phyloP scores from a whole-genome alignment of 2,797 vertebrate genomes.

The Sardinella longiceps region DNA sequence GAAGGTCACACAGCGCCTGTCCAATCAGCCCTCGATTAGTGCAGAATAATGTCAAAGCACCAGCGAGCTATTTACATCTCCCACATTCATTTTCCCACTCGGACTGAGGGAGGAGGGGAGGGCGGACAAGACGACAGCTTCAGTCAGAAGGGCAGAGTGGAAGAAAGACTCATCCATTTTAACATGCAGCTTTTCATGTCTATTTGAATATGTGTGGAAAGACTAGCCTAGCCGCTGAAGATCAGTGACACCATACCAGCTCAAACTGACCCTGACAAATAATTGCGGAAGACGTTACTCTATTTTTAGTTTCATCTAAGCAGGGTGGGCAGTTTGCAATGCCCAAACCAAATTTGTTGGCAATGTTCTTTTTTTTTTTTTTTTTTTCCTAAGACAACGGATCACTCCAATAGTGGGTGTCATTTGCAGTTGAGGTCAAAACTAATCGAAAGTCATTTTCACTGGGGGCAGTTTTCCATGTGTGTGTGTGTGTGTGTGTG shows the following conservation, averaged over 20 bases:
- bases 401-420: conserved; percentile 45
- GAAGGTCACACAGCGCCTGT: conserved; percentile 38
- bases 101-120: background rate
- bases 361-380: conserved; percentile 31
- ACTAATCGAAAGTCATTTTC: conserved; percentile 75
- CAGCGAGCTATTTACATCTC: conserved; percentile 49
- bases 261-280: conserved; percentile 31
- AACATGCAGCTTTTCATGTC: conserved; percentile 3
- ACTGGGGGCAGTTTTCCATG: conserved; percentile 71
- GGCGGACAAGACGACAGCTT: conserved; percentile 31
- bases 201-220: conserved; percentile 10
- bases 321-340: conserved; percentile 37
- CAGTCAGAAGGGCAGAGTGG: conserved; percentile 24
- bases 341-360: conserved; percentile 31
- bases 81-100: conserved; percentile 42
- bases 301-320: conserved; percentile 48
- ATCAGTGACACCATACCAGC: conserved; percentile 41
- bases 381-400: conserved; percentile 41
- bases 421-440: conserved; percentile 63
- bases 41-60: conserved; percentile 47
- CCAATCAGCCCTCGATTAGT: conserved; percentile 48
- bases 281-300: conserved; percentile 41
- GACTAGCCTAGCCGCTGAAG: background rate
- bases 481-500: conserved; percentile 55
- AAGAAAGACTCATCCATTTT: conserved; percentile 11